These are phyloP conservation scores for Isaurus tuberculatus DNA, from an alignment of 92 coral and sea anemone species.

Conservation along the genomic window DNA sequence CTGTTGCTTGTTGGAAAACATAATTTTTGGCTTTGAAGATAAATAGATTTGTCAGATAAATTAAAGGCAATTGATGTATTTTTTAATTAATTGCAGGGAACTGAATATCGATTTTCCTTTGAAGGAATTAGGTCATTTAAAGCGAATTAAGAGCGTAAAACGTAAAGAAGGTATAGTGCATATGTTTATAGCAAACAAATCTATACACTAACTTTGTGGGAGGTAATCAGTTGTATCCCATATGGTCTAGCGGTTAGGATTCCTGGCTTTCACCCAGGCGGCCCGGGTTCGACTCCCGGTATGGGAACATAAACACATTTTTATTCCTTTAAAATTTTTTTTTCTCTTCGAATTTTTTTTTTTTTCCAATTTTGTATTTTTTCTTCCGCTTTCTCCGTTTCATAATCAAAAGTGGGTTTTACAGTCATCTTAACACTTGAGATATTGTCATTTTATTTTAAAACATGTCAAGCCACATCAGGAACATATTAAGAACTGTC, in stretches of 20 bases:
- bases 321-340: background rate
- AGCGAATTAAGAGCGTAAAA: constrained; percentile 65
- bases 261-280: constrained; percentile 99
- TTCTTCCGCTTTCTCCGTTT: background rate
- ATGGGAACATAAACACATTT: constrained; percentile 22
- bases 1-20: background rate
- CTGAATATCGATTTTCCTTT: constrained; percentile 67
- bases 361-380: background rate
- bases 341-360: background rate
- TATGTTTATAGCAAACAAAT: background rate
- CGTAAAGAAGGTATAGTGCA: constrained; percentile 42
- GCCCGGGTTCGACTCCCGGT: constrained; percentile 75
- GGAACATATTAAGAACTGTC: too few species aligned
- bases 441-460: too few species aligned
- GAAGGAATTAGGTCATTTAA: constrained; percentile 73
- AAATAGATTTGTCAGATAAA: too few species aligned
- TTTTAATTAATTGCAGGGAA: constrained; percentile 52
- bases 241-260: constrained; percentile 99
- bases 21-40: too few species aligned
- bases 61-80: too few species aligned
- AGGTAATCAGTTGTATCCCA: constrained; percentile 67
- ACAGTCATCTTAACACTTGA: too few species aligned
- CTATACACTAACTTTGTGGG: background rate
- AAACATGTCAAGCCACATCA: too few species aligned
- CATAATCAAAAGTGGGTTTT: background rate